Base-by-base conservation (phyloP, 2,113 vertebrate species). In the Cygnus buccinator region DNA sequence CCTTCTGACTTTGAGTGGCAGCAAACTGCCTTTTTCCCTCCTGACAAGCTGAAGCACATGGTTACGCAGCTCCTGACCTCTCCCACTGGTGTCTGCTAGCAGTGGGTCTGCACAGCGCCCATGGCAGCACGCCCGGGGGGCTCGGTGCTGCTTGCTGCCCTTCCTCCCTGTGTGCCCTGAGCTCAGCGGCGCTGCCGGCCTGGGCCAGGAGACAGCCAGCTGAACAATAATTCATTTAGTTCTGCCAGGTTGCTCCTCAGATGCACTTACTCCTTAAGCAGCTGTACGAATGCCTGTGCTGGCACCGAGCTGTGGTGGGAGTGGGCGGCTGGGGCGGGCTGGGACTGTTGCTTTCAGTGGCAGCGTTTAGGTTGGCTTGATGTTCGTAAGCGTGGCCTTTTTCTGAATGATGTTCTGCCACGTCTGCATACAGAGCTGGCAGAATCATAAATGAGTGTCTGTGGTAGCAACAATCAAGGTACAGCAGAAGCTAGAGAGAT, bases 71-170 rank as follows among this genome's bases (percentile, higher is more conserved):
- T 35, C 29, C 79, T 31, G 46, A 7, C 15, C 8, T 9, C 46
- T 73, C 20, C 54, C 44, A 0, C 2, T 0, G 2, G 29, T 59
- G 37, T 35, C 43, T 13, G 44, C 1, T 14, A 22, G 39, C 0
- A 2, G 10, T 23, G 73, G 52, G 13, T 88, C 33, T 16, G 29
- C 25, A 1, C 4, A 4, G 33, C 20, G 37, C 26, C 35, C 11
- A 2, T 21, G 1, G 0, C 41, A 9, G 35, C 26, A 3, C 15
- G 3, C 7, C 18, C 3, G 21, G n/a, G 48, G 20, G 17, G 20
- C 26, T 71, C 2, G 0, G 22, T 5, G 18, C 33, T 46, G 62
- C 43, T 33, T n/a, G 55, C 54, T 94, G 54, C 46, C 41, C 18
- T 74, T 50, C 23, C 54, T 73, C 28, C 17, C 9, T 55, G 4